Evolutionary conservation across 2,113 vertebrate genomes (phyloP), one percentile per base, ranked within the genome.

Genomic region (Labrus mixtus): DNA sequence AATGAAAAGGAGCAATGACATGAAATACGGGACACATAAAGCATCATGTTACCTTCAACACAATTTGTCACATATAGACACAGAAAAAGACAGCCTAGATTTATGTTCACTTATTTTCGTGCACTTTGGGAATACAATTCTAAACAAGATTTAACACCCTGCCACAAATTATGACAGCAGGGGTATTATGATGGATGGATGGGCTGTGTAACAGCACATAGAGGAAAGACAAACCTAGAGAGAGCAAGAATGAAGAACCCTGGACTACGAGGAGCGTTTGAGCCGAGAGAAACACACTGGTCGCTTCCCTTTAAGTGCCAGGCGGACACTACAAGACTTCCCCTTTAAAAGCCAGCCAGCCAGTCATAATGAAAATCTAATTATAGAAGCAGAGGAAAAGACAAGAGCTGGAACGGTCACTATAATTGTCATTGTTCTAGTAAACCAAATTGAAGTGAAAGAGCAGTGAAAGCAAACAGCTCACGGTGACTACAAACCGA

Each of bases 161-260:
- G 79, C 68, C 81, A 77, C 59, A 56, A 64, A 78, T 79, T 72
- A 77, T 69, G 53, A 68, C 66, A 33, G 25, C 33, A 73, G 10
- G 60, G 76, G 61, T 62, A 56, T 41, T 1, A 54, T 73, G 79
- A 86, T 72, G 79, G 82, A 87, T 85, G 81, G 74, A 65, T 55
- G 60, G 67, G 22, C 54, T 3, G 67, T 50, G 33, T 81, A 70
- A 75, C 7, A 66, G 69, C 64, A 75, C 60, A 65, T 8, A 33
- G 70, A 19, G 41, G 51, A 15, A 20, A 62, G 62, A 53, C 29
- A 82, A 79, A 63, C 41, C 55, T 55, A 93, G 94, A 73, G 92
- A 78, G 95, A 92, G 0, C 92, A 91, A 82, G 94, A 94, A 1
- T 92, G 94, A 93, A 41, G 46, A 94, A 95, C 0, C 89, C 94